Evolutionary conservation across 2,797 vertebrate species (phyloP), one percentile per base, ranked within the genome.

Genomic region (Rhinatrema bivittatum): DNA sequence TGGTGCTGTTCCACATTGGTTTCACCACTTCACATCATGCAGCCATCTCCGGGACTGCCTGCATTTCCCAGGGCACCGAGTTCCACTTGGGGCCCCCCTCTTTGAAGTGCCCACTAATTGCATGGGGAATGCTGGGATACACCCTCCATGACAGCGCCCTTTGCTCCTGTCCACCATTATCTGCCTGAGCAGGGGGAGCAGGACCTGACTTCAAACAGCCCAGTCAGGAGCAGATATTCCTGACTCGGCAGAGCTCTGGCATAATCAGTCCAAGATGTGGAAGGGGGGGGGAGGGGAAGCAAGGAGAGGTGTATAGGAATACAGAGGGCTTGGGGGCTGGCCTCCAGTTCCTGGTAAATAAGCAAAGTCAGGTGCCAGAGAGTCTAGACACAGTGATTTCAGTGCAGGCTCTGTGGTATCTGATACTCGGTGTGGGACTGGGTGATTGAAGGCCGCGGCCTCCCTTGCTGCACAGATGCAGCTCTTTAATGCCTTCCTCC

Each of bases 281-380:
- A 36, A 50, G 62, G 68, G 62, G 64, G 60, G 72, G n/a, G n/a
- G 66, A 60, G 60, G 59, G 62, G 32, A 32, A 27, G 32, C 42
- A 39, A 52, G 62, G 35, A 55, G 74, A 78, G 77, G 75, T 82
- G 70, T 76, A 72, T 64, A 65, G 56, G 72, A 71, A 42, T 28
- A 50, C 58, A 45, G 73, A 54, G 58, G 64, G 61, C 76, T 36
- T 78, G 60, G 63, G 72, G 73, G 83, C 67, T 83, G 82, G 84
- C 82, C 88, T 81, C 86, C 87, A 74, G 86, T 87, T 86, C 84
- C 82, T 88, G 85, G 89, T 90, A 89, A 92, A 87, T 88, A 88
- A 88, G 89, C 91, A 87, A 86, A 94, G 83, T 82, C 91, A 93
- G 93, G 94, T 96, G 93, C 93, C 94, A 94, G 90, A 91, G 89